phyloP scores from a whole-genome alignment of 2,797 vertebrate genomes.

The Mormyrus proboscirostris region DNA sequence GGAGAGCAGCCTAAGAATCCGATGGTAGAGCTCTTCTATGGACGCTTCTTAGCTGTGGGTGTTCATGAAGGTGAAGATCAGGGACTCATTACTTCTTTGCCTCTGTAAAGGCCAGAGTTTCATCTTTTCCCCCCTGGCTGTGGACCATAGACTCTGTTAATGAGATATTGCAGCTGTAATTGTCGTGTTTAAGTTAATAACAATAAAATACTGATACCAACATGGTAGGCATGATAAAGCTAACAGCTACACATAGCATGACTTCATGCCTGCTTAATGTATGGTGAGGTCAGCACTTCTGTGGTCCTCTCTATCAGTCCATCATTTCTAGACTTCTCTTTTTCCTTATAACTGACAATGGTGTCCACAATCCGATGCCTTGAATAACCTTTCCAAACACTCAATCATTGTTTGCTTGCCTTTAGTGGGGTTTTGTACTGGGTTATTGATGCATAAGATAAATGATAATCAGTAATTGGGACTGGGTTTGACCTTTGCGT shows the following conservation, averaged over 20 bases:
- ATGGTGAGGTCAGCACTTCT: neutral
- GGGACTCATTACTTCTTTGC: neutral
- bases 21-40: constrained; percentile 97
- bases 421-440: neutral
- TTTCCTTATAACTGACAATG: neutral
- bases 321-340: neutral
- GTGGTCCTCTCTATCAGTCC: neutral
- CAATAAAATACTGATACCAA: constrained; percentile 54
- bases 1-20: constrained; percentile 97
- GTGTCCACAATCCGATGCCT: neutral
- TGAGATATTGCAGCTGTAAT: constrained; percentile 53
- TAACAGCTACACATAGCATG: neutral
- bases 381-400: neutral
- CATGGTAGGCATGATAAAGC: constrained; percentile 35
- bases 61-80: constrained; percentile 84
- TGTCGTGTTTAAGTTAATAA: constrained; percentile 51
- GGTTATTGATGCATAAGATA: neutral
- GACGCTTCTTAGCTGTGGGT: constrained; percentile 89
- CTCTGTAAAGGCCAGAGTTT: constrained; percentile 30
- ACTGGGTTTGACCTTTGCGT: neutral
- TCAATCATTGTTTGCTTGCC: neutral
- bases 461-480: neutral
- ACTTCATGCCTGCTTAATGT: neutral
- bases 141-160: constrained; percentile 61
- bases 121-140: constrained; percentile 44